phyloP scores from a whole-genome alignment of 2,113 vertebrate genomes.

The Diphyllodes magnificus region DNA sequence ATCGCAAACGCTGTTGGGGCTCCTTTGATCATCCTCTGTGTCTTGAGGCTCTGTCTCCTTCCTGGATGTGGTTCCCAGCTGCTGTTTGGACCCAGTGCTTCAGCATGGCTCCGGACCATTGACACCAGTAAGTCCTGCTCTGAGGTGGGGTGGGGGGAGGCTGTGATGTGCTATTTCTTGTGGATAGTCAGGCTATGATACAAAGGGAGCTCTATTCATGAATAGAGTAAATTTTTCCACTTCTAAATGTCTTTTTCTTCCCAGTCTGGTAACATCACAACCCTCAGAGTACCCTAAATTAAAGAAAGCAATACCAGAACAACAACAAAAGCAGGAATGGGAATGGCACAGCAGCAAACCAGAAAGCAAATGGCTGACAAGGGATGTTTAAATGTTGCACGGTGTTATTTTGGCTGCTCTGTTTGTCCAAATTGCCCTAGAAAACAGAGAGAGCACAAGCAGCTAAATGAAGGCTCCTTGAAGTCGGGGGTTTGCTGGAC shows the following conservation, averaged over 20 bases:
- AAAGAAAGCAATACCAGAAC: background rate
- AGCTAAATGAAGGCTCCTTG: background rate
- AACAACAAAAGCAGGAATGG: background rate
- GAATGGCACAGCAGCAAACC: background rate
- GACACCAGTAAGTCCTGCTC: background rate
- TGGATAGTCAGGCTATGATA: background rate
- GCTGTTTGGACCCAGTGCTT: fast-evolving
- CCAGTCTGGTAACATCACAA: background rate
- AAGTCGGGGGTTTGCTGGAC: background rate
- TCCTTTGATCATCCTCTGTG: background rate
- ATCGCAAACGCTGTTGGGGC: background rate
- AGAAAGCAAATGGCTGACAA: constrained; percentile 11
- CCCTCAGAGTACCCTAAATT: background rate
- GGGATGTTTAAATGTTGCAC: background rate
- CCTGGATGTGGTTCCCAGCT: background rate
- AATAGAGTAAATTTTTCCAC: background rate
- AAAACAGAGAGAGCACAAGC: background rate
- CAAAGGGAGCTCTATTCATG: background rate
- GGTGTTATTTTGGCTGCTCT: background rate
- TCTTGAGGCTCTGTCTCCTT: background rate
- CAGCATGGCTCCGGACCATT: background rate
- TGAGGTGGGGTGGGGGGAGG: background rate
- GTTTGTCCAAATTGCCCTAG: background rate
- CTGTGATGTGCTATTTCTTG: background rate
- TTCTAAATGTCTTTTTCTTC: background rate